phyloP scores from a whole-genome alignment of 2,888 invertebrate genomes.

The Trissolcus japonicus region DNA sequence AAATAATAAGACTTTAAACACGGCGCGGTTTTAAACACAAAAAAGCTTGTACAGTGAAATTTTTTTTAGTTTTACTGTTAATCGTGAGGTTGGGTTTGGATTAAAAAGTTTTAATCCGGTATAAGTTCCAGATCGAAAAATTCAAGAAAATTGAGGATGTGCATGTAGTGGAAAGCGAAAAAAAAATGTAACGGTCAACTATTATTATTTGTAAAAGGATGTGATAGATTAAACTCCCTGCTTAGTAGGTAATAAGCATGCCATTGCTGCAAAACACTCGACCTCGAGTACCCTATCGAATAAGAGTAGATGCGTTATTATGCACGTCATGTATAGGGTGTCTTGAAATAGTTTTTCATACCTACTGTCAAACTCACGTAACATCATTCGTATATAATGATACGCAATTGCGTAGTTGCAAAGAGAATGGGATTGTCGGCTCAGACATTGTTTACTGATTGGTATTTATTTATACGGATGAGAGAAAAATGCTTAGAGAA shows the following conservation, averaged over 20 bases:
- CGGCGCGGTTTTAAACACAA: background rate
- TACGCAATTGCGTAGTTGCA: too few relatives aligned
- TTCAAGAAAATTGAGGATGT: slow-evolving; percentile 1
- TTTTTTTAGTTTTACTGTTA: background rate
- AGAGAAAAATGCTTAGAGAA: too few relatives aligned
- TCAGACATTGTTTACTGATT: too few relatives aligned
- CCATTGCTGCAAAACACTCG: slow-evolving; percentile 38
- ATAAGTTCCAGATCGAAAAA: background rate
- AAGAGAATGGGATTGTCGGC: background rate
- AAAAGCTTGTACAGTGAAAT: background rate
- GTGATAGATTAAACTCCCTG: slow-evolving; percentile 32
- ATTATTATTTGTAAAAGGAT: slow-evolving; percentile 33
- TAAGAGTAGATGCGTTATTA: slow-evolving; percentile 27
- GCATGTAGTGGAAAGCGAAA: background rate
- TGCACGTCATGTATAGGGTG: slow-evolving; percentile 19
- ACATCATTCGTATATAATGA: too few relatives aligned
- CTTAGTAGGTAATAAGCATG: slow-evolving; percentile 36
- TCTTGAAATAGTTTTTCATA: slow-evolving; percentile 12
- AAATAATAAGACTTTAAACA: too few relatives aligned
- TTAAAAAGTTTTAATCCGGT: too few relatives aligned
- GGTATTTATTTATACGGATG: too few relatives aligned
- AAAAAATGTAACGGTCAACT: slow-evolving; percentile 8
- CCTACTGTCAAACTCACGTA: too few relatives aligned
- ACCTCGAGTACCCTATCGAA: slow-evolving; percentile 44
- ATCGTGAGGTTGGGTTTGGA: too few relatives aligned